phyloP scores from a whole-genome alignment of 2,888 invertebrate species.

The Plebejus anna region DNA sequence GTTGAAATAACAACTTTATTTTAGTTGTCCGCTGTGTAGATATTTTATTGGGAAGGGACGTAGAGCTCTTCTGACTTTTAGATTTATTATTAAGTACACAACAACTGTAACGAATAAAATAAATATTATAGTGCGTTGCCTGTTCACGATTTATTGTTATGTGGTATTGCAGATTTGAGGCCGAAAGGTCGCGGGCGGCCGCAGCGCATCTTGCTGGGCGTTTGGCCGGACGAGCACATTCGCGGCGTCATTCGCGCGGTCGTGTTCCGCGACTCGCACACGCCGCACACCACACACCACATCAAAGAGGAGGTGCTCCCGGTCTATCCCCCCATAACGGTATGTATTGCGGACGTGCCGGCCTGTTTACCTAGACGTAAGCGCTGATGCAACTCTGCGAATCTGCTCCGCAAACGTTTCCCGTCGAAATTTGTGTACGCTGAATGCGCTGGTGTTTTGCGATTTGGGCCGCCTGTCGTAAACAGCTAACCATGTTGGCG shows the following conservation, averaged over 20 bases:
- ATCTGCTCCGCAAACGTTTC: constrained; percentile 1
- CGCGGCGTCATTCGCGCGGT: constrained; percentile 95
- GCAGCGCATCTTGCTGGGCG: constrained; percentile 92
- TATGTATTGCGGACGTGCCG: constrained; percentile 56
- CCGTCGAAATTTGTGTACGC: neutral
- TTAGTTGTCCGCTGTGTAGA: neutral
- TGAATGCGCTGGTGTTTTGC: constrained; percentile 7
- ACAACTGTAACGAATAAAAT: neutral
- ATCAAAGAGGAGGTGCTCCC: constrained; percentile 85
- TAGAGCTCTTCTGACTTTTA: neutral
- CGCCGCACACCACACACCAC: constrained; percentile 86
- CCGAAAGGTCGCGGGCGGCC: constrained; percentile 95
- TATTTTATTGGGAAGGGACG: neutral
- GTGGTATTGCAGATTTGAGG: constrained; percentile 85
- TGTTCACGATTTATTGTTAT: constrained; percentile 76
- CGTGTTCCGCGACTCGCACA: constrained; percentile 91
- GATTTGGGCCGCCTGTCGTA: neutral
- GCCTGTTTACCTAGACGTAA: constrained; percentile 46
- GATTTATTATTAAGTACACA: neutral
- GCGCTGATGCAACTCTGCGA: constrained; percentile 49
- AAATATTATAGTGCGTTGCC: constrained; percentile 44
- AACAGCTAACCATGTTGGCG: constrained; percentile 34
- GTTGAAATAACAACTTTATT: neutral
- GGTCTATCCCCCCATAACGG: constrained; percentile 69
- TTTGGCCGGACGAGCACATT: constrained; percentile 97